Percentiles rank a stretch among this genome's conserved stretches.
Conservation (phyloP, 1,140 invertebrate species). For the Anastrepha ludens region DNA sequence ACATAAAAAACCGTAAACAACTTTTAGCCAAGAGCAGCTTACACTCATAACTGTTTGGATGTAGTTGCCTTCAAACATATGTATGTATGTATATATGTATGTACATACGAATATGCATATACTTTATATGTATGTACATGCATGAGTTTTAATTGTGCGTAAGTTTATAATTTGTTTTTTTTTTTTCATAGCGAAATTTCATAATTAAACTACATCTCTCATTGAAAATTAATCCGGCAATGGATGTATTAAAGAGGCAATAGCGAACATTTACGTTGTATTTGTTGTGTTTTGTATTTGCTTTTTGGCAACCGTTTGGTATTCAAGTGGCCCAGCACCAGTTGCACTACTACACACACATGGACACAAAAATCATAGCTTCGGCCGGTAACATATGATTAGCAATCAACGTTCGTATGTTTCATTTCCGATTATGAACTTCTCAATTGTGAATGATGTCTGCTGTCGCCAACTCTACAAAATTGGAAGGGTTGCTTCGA, state of each 20-base stretch:
- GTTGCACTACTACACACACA: conserved; percentile 1
- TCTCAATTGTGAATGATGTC: background rate
- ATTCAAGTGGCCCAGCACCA: conserved; percentile 38
- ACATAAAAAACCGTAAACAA: conserved; percentile 46
- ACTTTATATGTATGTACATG: no score
- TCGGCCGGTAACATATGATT: conserved; percentile 39
- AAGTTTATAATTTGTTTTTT: no score
- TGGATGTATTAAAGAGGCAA: no score
- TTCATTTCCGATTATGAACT: background rate
- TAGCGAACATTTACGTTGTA: no score
- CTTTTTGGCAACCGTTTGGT: background rate
- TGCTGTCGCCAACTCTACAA: background rate
- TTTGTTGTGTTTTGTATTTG: no score
- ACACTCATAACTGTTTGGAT: conserved; percentile 10
- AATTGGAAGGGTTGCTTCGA: background rate
- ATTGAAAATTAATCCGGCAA: no score
- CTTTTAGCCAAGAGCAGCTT: conserved; percentile 37
- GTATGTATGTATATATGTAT: background rate
- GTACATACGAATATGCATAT: background rate
- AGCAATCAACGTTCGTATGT: conserved; percentile 9
- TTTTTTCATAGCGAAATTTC: no score
- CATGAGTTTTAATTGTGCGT: no score
- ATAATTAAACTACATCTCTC: no score
- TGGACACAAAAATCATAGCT: background rate
- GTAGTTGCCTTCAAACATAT: background rate